phyloP scores from a whole-genome alignment of 2,113 vertebrate genomes.

The Muscicapa adusta region DNA sequence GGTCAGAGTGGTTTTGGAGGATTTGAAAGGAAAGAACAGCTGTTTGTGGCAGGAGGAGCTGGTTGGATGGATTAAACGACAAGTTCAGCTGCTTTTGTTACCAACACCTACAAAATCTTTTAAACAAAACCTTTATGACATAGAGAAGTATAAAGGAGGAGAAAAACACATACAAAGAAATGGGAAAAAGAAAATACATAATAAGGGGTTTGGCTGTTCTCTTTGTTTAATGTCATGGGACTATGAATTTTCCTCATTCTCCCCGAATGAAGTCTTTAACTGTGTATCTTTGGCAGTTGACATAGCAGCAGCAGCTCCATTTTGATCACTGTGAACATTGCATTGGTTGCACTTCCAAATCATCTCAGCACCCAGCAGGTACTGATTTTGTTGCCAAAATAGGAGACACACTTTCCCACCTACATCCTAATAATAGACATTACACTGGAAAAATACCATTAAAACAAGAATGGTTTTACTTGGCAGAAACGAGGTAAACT shows the following conservation, averaged over 20 bases:
- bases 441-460: background rate
- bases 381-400: background rate
- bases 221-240: background rate
- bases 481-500: background rate
- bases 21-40: slow-evolving; percentile 29
- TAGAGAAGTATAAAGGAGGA: background rate
- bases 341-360: background rate
- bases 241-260: background rate
- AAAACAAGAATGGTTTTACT: background rate
- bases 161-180: background rate
- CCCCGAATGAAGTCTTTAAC: background rate
- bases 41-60: background rate
- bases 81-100: slow-evolving; percentile 1
- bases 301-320: background rate
- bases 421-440: background rate
- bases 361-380: background rate
- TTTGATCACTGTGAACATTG: background rate
- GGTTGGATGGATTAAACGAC: background rate
- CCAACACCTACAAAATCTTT: background rate
- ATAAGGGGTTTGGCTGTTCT: background rate
- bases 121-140: background rate
- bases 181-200: background rate
- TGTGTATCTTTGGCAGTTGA: background rate
- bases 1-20: slow-evolving; percentile 7
- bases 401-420: background rate